Conservation (phyloP, 2,113 vertebrate species). For the Fregetta grallaria region DNA sequence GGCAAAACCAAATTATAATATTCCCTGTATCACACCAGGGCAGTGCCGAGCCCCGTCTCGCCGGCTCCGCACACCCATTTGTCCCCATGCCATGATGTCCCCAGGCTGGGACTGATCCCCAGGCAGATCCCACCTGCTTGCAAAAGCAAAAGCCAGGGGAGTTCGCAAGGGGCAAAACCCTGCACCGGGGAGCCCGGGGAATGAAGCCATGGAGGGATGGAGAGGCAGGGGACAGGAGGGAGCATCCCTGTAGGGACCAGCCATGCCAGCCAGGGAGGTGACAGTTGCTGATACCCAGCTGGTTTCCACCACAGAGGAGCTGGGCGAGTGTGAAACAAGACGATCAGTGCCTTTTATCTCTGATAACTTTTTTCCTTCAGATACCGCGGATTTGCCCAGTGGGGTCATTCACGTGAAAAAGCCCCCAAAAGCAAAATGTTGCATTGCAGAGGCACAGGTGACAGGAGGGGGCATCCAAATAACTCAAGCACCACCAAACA, state of each 20-base stretch:
- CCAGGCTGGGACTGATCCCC: background rate
- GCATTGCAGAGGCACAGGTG: background rate
- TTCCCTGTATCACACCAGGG: rapidly evolving
- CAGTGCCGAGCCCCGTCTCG: background rate
- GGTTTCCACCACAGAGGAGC: background rate
- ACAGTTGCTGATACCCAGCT: background rate
- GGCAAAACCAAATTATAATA: background rate
- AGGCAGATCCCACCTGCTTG: too few species aligned
- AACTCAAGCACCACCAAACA: background rate
- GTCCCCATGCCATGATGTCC: rapidly evolving
- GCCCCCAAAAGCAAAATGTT: background rate
- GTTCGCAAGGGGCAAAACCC: background rate
- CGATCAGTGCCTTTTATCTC: background rate
- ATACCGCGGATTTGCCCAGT: rapidly evolving
- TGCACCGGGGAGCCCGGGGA: background rate
- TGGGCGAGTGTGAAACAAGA: background rate
- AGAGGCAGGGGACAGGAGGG: background rate
- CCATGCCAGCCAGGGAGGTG: background rate
- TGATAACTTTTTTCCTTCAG: background rate
- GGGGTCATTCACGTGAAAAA: background rate
- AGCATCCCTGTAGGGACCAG: background rate
- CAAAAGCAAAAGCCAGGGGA: background rate
- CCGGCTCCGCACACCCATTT: background rate
- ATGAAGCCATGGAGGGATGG: background rate
- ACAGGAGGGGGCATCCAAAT: background rate